phyloP scores from a whole-genome alignment of 2,888 invertebrate species.

The Pterostichus madidus region DNA sequence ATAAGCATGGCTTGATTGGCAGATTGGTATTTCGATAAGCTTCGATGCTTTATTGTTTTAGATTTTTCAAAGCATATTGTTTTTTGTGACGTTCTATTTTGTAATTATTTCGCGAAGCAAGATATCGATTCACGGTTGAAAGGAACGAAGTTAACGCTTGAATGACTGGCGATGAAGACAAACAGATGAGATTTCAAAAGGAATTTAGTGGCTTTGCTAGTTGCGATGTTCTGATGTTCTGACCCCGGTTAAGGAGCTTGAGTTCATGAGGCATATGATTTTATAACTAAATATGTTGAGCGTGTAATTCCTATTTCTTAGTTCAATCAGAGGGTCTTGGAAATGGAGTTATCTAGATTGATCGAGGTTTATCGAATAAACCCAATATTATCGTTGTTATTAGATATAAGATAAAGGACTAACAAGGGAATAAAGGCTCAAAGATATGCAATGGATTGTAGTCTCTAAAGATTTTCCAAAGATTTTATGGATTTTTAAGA shows the following conservation, averaged over 20 bases:
- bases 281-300: conserved; percentile 39
- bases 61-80: conserved; percentile 14
- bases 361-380: conserved; percentile 3
- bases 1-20: not conserved
- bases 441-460: too few relatives aligned
- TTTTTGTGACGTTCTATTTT: conserved; percentile 12
- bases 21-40: conserved; percentile 3
- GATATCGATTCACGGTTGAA: not conserved
- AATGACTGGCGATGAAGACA: conserved; percentile 21
- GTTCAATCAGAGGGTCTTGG: not conserved
- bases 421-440: not conserved
- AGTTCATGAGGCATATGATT: conserved; percentile 36
- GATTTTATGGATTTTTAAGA: too few relatives aligned
- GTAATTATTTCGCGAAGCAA: conserved; percentile 33
- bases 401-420: not conserved
- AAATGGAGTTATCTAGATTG: not conserved
- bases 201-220: conserved; percentile 25
- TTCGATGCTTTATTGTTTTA: conserved; percentile 20
- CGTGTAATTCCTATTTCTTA: conserved; percentile 32
- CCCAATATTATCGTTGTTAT: not conserved
- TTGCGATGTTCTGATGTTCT: not conserved
- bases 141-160: conserved; percentile 24
- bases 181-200: conserved; percentile 48
- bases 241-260: conserved; percentile 4
- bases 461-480: too few relatives aligned